A percentile compares a stretch with the other conserved stretches of the same genome.
These are phyloP conservation scores for Xiphophorus couchianus DNA, from an alignment of 2,113 vertebrate species.

Conservation along the genomic window DNA sequence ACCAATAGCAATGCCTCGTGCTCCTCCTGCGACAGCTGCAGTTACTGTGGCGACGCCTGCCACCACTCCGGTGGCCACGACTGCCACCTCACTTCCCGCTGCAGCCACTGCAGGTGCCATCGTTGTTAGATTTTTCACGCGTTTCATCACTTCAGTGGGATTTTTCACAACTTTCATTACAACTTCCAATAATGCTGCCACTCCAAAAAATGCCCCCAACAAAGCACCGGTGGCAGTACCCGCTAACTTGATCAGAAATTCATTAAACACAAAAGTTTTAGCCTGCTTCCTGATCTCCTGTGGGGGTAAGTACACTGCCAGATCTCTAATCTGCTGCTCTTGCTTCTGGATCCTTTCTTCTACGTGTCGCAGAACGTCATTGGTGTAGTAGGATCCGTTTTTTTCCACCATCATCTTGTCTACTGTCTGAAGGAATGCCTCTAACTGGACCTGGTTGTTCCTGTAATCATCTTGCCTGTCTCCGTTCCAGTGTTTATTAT, in stretches of 20 bases:
- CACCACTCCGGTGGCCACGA: neutral
- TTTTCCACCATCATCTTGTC: conserved; percentile 39
- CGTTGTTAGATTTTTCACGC: neutral
- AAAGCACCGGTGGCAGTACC: conserved; percentile 30
- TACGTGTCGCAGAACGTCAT: conserved; percentile 10
- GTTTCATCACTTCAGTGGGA: rapidly evolving
- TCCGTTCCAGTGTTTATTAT: conserved; percentile 58
- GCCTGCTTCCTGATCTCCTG: conserved; percentile 41
- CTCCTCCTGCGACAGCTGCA: neutral
- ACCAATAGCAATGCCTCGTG: neutral
- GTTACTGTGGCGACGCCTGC: rapidly evolving
- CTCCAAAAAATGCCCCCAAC: conserved; percentile 37
- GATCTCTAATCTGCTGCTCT: neutral
- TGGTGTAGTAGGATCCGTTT: conserved; percentile 43
- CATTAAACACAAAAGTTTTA: conserved; percentile 42
- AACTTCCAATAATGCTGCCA: rapidly evolving
- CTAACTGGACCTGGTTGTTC: conserved; percentile 47
- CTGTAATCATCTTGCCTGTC: conserved; percentile 5
- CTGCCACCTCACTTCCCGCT: neutral
- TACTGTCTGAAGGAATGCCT: conserved; percentile 43
- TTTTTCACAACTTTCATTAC: neutral
- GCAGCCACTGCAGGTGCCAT: rapidly evolving
- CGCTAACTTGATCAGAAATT: conserved; percentile 6
- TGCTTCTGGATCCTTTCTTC: neutral
- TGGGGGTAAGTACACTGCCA: neutral